These are phyloP conservation scores for Patiria miniata DNA, from an alignment of 35 echinoderm and acorn worm species.

Conservation along the genomic window DNA sequence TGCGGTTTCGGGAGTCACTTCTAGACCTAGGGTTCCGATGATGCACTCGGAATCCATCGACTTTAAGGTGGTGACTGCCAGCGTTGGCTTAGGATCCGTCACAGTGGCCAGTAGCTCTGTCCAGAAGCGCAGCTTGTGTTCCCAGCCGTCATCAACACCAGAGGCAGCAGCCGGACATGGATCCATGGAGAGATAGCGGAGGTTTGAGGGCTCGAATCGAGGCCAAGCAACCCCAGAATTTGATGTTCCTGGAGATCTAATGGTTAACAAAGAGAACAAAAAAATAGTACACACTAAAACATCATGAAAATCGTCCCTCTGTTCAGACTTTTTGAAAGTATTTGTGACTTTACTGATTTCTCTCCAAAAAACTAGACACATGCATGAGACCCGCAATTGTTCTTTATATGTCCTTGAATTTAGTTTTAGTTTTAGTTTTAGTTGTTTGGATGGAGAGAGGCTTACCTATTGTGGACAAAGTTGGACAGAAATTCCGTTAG, in stretches of 20 bases:
- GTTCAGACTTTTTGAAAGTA: too few relatives aligned
- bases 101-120: background rate
- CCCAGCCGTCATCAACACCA: background rate
- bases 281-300: too few relatives aligned
- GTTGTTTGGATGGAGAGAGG: too few relatives aligned
- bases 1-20: background rate
- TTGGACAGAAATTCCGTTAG: background rate
- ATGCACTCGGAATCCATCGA: background rate
- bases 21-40: background rate
- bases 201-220: background rate
- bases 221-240: background rate
- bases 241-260: background rate
- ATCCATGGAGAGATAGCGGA: conserved; percentile 1
- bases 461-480: conserved; percentile 20
- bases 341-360: too few relatives aligned
- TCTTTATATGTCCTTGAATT: too few relatives aligned
- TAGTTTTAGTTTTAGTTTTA: too few relatives aligned
- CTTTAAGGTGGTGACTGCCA: background rate
- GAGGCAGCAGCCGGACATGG: background rate
- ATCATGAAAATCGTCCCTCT: too few relatives aligned
- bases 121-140: conserved; percentile 23
- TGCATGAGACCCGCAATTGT: too few relatives aligned
- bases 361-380: too few relatives aligned
- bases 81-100: background rate
- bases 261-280: too few relatives aligned